Percentiles rank a stretch among this genome's conserved stretches.
Conservation (phyloP, 2,888 invertebrate genomes). For the Apamea epomidion region DNA sequence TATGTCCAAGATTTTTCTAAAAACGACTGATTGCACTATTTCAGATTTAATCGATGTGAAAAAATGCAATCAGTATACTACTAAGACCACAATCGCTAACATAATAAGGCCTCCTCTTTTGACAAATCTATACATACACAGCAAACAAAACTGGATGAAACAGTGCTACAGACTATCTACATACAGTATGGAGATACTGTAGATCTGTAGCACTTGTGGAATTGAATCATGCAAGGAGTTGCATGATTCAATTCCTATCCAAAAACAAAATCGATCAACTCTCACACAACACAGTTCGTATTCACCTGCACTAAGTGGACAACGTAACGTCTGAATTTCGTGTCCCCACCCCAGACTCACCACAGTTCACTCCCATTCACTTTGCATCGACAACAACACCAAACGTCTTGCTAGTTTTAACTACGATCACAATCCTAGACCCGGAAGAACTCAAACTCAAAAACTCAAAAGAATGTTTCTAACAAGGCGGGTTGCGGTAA, state of each 20-base stretch:
- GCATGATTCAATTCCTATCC: background rate
- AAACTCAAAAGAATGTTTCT: constrained; percentile 55
- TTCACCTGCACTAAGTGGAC: background rate
- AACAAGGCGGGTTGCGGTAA: constrained; percentile 60
- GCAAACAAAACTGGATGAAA: background rate
- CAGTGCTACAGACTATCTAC: background rate
- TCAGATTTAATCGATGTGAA: background rate
- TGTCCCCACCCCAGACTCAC: no score
- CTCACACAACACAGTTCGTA: background rate
- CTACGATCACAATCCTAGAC: constrained; percentile 38
- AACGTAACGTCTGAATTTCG: background rate
- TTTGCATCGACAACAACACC: constrained; percentile 25
- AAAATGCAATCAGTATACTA: background rate
- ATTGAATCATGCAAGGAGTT: background rate
- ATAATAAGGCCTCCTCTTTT: background rate
- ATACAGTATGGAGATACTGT: no score
- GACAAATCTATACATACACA: background rate
- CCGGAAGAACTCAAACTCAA: constrained; percentile 28
- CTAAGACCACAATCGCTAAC: background rate
- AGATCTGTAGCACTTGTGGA: no score
- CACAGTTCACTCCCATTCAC: background rate
- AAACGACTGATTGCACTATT: background rate
- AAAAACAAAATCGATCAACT: background rate
- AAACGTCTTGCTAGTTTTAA: constrained; percentile 30
- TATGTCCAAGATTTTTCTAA: background rate